Evolutionary conservation across 2,888 invertebrate genomes (phyloP).

Genomic region (Cetonia aurata): DNA sequence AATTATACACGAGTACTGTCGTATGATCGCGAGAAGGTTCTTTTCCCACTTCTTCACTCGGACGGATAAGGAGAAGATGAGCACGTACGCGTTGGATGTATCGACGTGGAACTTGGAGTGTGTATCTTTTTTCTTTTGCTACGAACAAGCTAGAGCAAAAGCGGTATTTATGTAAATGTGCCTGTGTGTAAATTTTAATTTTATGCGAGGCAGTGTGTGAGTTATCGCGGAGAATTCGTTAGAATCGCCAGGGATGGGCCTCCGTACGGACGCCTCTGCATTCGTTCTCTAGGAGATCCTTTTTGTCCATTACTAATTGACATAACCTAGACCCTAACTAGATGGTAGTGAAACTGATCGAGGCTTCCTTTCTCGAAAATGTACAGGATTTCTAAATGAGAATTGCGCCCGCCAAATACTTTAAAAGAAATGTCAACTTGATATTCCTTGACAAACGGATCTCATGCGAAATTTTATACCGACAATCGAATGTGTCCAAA

Average conservation of each 20-base stretch:
- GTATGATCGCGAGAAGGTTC: slow-evolving; percentile 12
- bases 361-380: too few species aligned
- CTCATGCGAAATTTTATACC: too few species aligned
- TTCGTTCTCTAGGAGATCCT: too few species aligned
- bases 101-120: background rate
- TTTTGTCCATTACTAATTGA: too few species aligned
- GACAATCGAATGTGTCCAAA: too few species aligned
- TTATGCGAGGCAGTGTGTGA: slow-evolving; percentile 10
- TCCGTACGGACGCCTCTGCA: too few species aligned
- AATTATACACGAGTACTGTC: slow-evolving; percentile 33
- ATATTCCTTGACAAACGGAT: too few species aligned
- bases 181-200: slow-evolving; percentile 27
- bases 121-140: slow-evolving; percentile 7
- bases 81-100: background rate
- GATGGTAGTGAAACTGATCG: too few species aligned
- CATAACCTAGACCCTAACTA: too few species aligned
- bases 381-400: too few species aligned
- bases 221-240: slow-evolving; percentile 11
- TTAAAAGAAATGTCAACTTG: too few species aligned
- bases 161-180: slow-evolving; percentile 29
- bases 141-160: background rate
- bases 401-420: too few species aligned
- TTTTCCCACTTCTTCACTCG: slow-evolving; percentile 10
- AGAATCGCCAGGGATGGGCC: background rate
- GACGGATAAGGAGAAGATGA: slow-evolving; percentile 16